Conservation (phyloP, 2,888 invertebrate genomes). For the Standfussiana lucernea region DNA sequence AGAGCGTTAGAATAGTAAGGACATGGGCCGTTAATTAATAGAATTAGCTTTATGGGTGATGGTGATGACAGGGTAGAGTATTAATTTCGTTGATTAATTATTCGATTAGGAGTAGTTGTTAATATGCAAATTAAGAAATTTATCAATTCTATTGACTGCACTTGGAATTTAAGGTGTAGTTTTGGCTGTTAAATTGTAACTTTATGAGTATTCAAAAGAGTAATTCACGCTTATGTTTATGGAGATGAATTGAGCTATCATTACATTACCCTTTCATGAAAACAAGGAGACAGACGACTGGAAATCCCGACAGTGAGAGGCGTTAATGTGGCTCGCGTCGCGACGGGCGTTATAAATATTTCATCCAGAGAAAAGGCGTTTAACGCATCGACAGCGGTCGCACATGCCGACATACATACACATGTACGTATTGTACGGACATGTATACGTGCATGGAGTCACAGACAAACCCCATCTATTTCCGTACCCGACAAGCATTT, state of each 20-base stretch:
- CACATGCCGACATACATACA: conserved; percentile 55
- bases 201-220: neutral
- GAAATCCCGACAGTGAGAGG: conserved; percentile 45
- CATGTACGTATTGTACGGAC: conserved; percentile 42
- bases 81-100: conserved; percentile 27
- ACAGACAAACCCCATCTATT: conserved; percentile 76
- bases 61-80: conserved; percentile 12
- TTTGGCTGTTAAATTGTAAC: conserved; percentile 1
- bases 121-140: conserved; percentile 30
- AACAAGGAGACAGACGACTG: conserved; percentile 24
- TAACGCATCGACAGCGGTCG: conserved; percentile 68
- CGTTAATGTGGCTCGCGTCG: conserved; percentile 52
- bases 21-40: conserved; percentile 65
- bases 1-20: conserved; percentile 83
- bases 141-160: conserved; percentile 9
- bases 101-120: conserved; percentile 27
- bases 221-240: neutral
- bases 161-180: conserved; percentile 23
- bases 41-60: conserved; percentile 23
- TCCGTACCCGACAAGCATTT: conserved; percentile 73
- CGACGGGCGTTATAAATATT: conserved; percentile 71
- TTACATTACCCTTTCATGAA: conserved; percentile 37
- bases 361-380: conserved; percentile 70
- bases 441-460: conserved; percentile 42
- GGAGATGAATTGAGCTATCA: conserved; percentile 31